Evolutionary conservation across 2,113 vertebrate species (phyloP), one percentile per base, ranked within the genome.

Genomic region (Indri indri): DNA sequence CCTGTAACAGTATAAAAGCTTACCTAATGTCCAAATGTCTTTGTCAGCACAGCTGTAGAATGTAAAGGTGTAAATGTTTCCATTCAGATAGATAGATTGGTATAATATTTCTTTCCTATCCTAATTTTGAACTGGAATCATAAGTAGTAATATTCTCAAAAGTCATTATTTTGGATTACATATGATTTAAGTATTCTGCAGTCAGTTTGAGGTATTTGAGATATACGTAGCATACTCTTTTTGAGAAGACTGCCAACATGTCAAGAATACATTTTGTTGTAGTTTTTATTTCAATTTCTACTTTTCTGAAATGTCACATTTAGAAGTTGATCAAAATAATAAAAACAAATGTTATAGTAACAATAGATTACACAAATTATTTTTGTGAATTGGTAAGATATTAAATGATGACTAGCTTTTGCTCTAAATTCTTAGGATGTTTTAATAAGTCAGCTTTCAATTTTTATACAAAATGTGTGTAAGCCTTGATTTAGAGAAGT

Each of bases 321-420:
- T 88, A 93, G 61, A 97, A 91, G 54, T 73, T 68, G 73, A 57
- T 68, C n/a, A 82, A 90, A 89, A 81, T 92, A 85, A 85, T 52
- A 71, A 84, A 93, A 63, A 63, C 61, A 73, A 65, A 1, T 76
- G 5, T 71, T 37, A 63, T 12, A 32, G 20, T 73, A 92, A 76
- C 42, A 13, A 63, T 25, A 77, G n/a, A 66, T 92, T 65, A 30
- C 3, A 91, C 82, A 95, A 82, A 45, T n/a, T 17, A 85, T 70
- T 32, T 90, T 91, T 91, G n/a, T 91, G 68, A 96, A 80, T 54
- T 87, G 66, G 37, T 87, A 86, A 77, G 37, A 47, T 96, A 27
- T 91, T 91, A 40, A 25, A 8, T 95, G 86, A 77, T 45, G 73
- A 93, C 30, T 91, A 73, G 10, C 17, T 68, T 97, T 92, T 85